Evolutionary conservation across 1,140 invertebrate species (phyloP), one percentile per base, ranked within the genome.

Genomic region (Drosophila quadrilineata): DNA sequence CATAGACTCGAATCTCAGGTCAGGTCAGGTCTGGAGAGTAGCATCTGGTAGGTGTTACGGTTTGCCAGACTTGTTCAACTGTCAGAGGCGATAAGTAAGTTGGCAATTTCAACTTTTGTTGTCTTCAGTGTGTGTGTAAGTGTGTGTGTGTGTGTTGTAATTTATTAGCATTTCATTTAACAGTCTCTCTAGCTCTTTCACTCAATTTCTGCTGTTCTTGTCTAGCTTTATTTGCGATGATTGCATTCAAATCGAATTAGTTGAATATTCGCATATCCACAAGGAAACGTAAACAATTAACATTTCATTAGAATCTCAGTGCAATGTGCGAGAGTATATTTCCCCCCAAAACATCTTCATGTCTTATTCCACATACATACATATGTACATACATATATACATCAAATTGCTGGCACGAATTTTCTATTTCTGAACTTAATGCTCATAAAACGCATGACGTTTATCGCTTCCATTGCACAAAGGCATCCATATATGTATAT

Each of bases 211-310:
- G 10, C 53, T 57, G 36, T 29, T 59, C 40, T 70, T 22, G 46
- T 3, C 5, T 40, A 16, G 46, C 29, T 72, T 75, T 66, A 59
- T 75, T 75, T 75, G 56, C 31, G 53, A 46, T 35, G 56, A 45
- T 69, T 49, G 31, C 22, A 66, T 43, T 33, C 10, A 50, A 35
- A 36, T 59, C 22, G 28, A 63, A 54, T 50, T 65, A 57, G 67
- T 71, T n/a, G n/a, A n/a, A n/a, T n/a, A n/a, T 75, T 40, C 35
- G 28, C 36, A 22, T 33, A 43, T 57, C 45, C 19, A 33, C 46
- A 72, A 36, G 33, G 33, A 8, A 53, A 54, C 21, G 74, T 82
- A 84, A 77, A 82, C 69, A 84, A 73, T 73, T 70, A 62, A 70
- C 46, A 70, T 38, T 73, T 70, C 63, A 65, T 62, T 65, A 14